A percentile compares a stretch with the other conserved stretches of the same genome.
phyloP scores from a whole-genome alignment of 2,113 vertebrate genomes.

The Sakesphorus luctuosus region DNA sequence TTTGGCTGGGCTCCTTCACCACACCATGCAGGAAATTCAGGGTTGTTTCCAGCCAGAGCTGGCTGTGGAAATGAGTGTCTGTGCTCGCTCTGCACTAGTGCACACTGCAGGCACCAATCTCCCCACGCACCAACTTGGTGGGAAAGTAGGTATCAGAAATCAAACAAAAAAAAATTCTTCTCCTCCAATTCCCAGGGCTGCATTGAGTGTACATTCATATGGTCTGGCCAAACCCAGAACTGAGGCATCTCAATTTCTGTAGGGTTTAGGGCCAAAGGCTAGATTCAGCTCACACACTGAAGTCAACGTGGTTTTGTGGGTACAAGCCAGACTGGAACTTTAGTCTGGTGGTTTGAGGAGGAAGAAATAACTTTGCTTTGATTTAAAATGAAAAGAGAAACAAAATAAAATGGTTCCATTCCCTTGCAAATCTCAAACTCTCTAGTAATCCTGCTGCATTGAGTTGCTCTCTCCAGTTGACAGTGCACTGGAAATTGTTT shows the following conservation, averaged over 20 bases:
- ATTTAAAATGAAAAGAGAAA: neutral
- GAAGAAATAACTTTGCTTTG: neutral
- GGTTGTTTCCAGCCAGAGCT: neutral
- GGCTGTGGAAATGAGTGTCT: fast-evolving
- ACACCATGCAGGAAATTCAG: neutral
- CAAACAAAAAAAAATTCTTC: neutral
- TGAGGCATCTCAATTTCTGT: fast-evolving
- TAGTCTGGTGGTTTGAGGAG: neutral
- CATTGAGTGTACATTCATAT: fast-evolving
- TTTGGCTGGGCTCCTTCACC: neutral
- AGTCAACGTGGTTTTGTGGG: neutral
- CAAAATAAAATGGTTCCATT: neutral
- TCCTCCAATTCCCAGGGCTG: neutral
- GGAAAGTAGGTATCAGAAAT: neutral
- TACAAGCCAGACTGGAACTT: neutral
- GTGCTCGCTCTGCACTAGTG: neutral
- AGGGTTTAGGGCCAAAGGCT: neutral
- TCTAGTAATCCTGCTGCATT: neutral
- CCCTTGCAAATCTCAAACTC: neutral
- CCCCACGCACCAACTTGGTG: neutral
- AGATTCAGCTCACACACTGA: neutral
- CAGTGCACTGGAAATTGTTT: neutral
- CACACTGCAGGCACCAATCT: neutral
- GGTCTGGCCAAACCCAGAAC: neutral
- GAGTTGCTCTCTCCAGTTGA: neutral